Percentiles rank a stretch among this genome's conserved stretches.
These are phyloP conservation scores for Paguma larvata DNA, from an alignment of 2,797 vertebrate species.

Conservation along the genomic window DNA sequence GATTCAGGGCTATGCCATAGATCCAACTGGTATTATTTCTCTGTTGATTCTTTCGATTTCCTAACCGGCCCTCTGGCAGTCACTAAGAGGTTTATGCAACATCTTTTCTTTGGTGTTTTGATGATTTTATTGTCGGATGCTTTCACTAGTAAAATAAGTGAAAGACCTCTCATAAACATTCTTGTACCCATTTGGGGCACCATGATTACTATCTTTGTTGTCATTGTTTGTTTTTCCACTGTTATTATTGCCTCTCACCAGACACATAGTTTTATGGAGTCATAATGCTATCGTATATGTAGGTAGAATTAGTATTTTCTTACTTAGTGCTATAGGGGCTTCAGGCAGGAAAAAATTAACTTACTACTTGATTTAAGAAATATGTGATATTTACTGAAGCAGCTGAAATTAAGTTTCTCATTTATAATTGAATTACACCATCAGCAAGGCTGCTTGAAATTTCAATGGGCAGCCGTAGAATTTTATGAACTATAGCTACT, in stretches of 20 bases:
- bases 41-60: background rate
- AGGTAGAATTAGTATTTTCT: constrained; percentile 27
- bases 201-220: background rate
- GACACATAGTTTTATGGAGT: constrained; percentile 31
- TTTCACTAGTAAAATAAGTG: background rate
- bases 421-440: constrained; percentile 73
- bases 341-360: constrained; percentile 26
- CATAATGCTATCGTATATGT: background rate
- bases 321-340: background rate
- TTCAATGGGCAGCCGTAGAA: constrained; percentile 49
- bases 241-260: constrained; percentile 33
- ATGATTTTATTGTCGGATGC: constrained; percentile 54
- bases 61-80: background rate
- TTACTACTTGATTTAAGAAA: constrained; percentile 73
- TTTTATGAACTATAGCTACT: constrained; percentile 63
- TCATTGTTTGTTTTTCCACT: constrained; percentile 10
- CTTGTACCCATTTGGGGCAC: background rate
- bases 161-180: background rate
- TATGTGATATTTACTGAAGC: constrained; percentile 61
- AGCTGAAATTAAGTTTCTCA: constrained; percentile 64
- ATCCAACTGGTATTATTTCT: background rate
- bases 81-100: background rate
- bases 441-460: constrained; percentile 65
- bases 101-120: constrained; percentile 13
- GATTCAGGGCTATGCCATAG: background rate